A percentile compares a stretch with the other conserved stretches of the same genome.
phyloP scores from a whole-genome alignment of 2,113 vertebrate genomes.

The Acanthisitta chloris region DNA sequence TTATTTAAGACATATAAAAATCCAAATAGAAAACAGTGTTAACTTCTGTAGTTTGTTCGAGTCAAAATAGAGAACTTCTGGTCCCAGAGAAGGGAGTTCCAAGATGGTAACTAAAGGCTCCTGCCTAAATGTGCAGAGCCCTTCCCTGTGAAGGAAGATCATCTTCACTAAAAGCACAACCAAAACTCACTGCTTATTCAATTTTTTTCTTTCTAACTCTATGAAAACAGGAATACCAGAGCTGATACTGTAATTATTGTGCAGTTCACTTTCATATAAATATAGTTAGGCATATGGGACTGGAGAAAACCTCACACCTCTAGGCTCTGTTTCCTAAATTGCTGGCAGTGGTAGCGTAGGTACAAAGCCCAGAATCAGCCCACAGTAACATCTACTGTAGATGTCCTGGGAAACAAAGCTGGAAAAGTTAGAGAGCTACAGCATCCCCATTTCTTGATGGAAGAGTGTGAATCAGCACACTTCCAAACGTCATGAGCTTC shows the following conservation, averaged over 20 bases:
- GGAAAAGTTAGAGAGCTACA: background rate
- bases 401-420: background rate
- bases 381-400: background rate
- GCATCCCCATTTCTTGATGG: background rate
- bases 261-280: background rate
- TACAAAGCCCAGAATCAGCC: background rate
- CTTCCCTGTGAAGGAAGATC: background rate
- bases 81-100: background rate
- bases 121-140: background rate
- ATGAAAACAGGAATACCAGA: background rate
- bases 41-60: background rate
- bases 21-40: background rate
- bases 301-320: background rate
- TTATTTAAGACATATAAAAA: background rate
- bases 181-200: background rate
- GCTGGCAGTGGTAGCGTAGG: fast-evolving
- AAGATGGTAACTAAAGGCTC: background rate
- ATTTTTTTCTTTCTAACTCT: background rate
- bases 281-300: background rate
- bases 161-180: background rate
- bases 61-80: background rate
- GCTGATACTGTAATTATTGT: background rate
- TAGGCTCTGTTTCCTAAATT: background rate
- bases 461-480: background rate
- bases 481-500: background rate